Base-by-base conservation (phyloP, 2,888 invertebrate genomes). In the Parnassius smintheus region DNA sequence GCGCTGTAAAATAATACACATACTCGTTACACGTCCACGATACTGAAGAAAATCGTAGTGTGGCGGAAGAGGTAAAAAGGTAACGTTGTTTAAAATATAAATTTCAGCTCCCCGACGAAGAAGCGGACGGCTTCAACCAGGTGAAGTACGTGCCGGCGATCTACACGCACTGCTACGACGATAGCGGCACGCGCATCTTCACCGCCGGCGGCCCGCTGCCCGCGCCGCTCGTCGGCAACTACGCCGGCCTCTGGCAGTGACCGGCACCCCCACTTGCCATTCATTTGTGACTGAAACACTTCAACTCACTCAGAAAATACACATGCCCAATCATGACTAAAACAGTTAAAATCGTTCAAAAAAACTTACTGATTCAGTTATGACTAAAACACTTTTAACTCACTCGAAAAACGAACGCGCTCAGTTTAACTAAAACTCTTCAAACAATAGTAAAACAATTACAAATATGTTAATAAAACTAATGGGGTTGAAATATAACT, bases 131-230 rank as follows among this genome's bases (percentile, higher is more conserved):
- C 4, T 94, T 96, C 76, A 96, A 96, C 88, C 95, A 96, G 74
- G 94, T 96, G 62, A 96, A 97, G 86, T 97, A 98, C 85, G 96
- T 96, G 65, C 96, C 98, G 44, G 98, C 98, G 18, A 97, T 99
- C 76, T 99, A 98, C 87, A 98, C 98, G 2, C 98, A 99, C 83
- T 98, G 98, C 86, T 98, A 98, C 84, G 98, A 99, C 85, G 94
- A 95, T 72, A 96, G 96, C 68, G 98, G 98, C 12, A 98, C 98
- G 12, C 91, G 98, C 62, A 93, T 99, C 49, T 99, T 99, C 92
- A 96, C 98, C 0, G 98, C 98, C 10, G 99, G 99, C 9, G 98
- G 98, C 0, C 99, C 99, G 1, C 92, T 99, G 61, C 97, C 98
- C 41, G 97, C 97, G 2, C 96, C 96, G 60, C 92, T 98, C 46